Evolutionary conservation across 2,113 vertebrate species (phyloP).

Genomic region (Seriola dumerili): DNA sequence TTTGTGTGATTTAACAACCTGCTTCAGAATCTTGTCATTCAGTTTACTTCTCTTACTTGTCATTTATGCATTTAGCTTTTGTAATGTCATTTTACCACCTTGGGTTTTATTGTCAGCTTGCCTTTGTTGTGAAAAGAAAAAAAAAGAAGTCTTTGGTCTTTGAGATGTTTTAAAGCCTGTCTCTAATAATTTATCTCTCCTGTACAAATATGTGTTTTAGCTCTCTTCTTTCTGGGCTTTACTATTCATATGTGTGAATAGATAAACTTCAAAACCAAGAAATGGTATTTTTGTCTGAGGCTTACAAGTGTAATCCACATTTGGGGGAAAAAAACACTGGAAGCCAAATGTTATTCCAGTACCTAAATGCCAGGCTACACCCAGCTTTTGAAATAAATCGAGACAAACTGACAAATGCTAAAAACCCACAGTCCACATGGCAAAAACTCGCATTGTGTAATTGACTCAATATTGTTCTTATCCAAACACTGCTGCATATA

Average conservation of each 20-base stretch:
- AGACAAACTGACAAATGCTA: slow-evolving; percentile 37
- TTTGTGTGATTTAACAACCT: slow-evolving; percentile 6
- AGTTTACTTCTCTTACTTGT: slow-evolving; percentile 18
- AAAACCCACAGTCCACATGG: slow-evolving; percentile 38
- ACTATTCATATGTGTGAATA: slow-evolving; percentile 15
- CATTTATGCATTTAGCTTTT: slow-evolving; percentile 28
- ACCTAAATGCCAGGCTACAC: slow-evolving; percentile 39
- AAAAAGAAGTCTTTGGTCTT: not conserved
- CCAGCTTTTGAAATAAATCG: slow-evolving; percentile 32
- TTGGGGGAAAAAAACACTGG: not conserved
- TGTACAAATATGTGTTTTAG: slow-evolving; percentile 16
- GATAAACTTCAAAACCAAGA: slow-evolving; percentile 44
- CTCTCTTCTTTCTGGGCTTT: not conserved
- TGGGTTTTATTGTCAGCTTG: slow-evolving; percentile 14
- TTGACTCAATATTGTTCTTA: slow-evolving; percentile 52
- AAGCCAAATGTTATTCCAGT: slow-evolving; percentile 45
- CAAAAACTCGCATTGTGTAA: slow-evolving; percentile 40
- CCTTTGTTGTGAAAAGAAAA: not conserved
- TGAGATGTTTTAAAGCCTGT: slow-evolving; percentile 4
- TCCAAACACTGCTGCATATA: slow-evolving; percentile 37
- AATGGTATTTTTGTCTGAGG: slow-evolving; percentile 5
- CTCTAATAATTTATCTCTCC: slow-evolving; percentile 19
- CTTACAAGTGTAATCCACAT: slow-evolving; percentile 51
- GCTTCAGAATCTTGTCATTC: slow-evolving; percentile 8
- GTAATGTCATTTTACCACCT: not conserved